Conservation (phyloP, 2,113 vertebrate species). For the Epinephelus moara region DNA sequence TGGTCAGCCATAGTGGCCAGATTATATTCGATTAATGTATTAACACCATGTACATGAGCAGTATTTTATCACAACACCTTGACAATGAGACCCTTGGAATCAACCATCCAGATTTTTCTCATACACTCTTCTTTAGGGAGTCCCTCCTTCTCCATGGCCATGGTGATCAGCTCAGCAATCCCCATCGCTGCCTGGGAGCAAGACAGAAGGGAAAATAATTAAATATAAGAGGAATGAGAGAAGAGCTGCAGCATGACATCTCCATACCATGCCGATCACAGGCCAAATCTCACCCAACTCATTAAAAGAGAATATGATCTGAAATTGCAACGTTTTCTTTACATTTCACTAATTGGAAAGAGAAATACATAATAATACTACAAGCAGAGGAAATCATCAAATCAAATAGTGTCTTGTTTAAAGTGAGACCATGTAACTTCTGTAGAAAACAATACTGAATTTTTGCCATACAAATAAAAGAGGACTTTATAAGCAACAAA, state of each 20-base stretch:
- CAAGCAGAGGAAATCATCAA: neutral
- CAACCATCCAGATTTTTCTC: constrained; percentile 97
- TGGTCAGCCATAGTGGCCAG: neutral
- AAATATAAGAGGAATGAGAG: neutral
- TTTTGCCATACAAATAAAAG: too few relatives aligned
- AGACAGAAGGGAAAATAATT: neutral
- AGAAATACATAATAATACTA: neutral
- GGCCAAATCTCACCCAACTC: neutral
- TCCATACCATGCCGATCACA: neutral
- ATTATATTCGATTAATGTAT: neutral
- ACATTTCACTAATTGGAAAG: neutral
- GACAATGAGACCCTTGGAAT: constrained; percentile 97
- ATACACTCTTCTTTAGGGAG: constrained; percentile 83
- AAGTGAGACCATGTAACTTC: neutral
- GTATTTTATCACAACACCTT: constrained; percentile 86
- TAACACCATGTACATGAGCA: neutral
- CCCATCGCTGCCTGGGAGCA: constrained; percentile 93
- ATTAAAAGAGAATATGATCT: too few relatives aligned
- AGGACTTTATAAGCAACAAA: too few relatives aligned
- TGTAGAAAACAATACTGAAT: neutral
- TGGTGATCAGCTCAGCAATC: constrained; percentile 93
- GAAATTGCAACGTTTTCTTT: neutral
- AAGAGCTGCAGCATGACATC: neutral
- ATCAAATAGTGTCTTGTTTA: neutral
- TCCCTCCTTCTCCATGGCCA: constrained; percentile 97